Conservation (phyloP, 2,113 vertebrate species). For the Otus sunia region DNA sequence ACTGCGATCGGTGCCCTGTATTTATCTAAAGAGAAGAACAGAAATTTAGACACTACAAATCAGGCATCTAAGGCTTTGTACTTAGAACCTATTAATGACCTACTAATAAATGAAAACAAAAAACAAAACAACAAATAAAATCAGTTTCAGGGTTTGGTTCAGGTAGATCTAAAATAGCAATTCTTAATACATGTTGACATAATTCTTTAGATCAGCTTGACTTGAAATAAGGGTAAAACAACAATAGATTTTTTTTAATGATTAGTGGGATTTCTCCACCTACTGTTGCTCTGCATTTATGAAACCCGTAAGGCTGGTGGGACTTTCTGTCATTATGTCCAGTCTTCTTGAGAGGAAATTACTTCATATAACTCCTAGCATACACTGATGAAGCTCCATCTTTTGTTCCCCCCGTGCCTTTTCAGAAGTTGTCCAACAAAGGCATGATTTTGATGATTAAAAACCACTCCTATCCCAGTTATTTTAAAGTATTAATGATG, state of each 20-base stretch:
- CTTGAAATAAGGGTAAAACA: background rate
- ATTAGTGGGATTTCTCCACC: background rate
- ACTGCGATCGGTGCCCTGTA: slow-evolving; percentile 7
- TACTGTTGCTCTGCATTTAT: background rate
- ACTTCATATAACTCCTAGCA: background rate
- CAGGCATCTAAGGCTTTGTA: background rate
- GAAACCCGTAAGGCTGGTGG: background rate
- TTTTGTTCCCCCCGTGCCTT: background rate
- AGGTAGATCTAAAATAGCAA: background rate
- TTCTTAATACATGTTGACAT: background rate
- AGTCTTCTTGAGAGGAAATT: background rate
- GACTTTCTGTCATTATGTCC: background rate
- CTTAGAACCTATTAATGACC: background rate
- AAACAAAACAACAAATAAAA: background rate
- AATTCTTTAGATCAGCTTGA: background rate
- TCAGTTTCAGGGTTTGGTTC: background rate
- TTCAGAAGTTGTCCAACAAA: background rate
- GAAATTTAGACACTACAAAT: background rate
- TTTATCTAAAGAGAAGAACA: slow-evolving; percentile 40
- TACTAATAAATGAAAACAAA: background rate
- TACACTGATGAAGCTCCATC: background rate
- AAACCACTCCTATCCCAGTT: background rate
- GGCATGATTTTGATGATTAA: background rate
- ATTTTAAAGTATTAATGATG: background rate
- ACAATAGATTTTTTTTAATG: background rate